Base-by-base conservation (phyloP, 2,113 vertebrate genomes). In the Megaptera novaeangliae region DNA sequence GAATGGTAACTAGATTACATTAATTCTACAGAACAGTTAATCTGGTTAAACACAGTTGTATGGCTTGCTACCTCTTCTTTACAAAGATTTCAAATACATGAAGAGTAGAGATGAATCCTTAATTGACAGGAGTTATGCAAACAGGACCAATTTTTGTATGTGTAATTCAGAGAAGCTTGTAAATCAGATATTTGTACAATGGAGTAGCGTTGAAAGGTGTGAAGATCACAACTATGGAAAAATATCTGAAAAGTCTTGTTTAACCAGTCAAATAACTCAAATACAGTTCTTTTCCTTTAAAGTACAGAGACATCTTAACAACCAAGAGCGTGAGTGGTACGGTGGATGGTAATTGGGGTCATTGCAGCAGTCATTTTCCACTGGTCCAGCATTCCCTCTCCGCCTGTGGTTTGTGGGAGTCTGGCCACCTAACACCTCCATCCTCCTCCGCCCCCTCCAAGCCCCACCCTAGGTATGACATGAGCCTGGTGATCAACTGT, bases 181-280 rank as follows among this genome's bases (percentile, higher is more conserved):
- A 72, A 82, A 74, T 83, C 74, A 94, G 25, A 18, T 63, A 61
- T 94, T 77, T 85, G 20, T 86, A 75, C 44, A 25, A 31, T 55
- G 59, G 66, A 23, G 29, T 8, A 44, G 68, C 25, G 18, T 41
- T 49, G 46, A 93, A 93, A 74, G n/a, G 11, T 68, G 8, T 82
- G 84, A 94, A 83, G 61, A 55, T 41, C 68, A 46, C 18, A 68
- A 41, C 6, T 18, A n/a, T 39, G n/a, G 20, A 41, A 52, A 49
- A 77, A 59, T 27, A 69, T 52, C 27, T 61, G 8, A 92, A 21
- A 96, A 77, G 74, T 95, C 34, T 69, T 34, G n/a, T 61, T 89
- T 64, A 80, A 64, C 55, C 36, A 72, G 34, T 78, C 23, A 87
- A 25, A 90, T 39, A 36, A 72, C 36, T 81, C 12, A 80, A 12